A percentile compares a stretch with the other conserved stretches of the same genome.
Evolutionary conservation across 2,797 vertebrate species (phyloP).

Genomic region (Poliocrania exsul): DNA sequence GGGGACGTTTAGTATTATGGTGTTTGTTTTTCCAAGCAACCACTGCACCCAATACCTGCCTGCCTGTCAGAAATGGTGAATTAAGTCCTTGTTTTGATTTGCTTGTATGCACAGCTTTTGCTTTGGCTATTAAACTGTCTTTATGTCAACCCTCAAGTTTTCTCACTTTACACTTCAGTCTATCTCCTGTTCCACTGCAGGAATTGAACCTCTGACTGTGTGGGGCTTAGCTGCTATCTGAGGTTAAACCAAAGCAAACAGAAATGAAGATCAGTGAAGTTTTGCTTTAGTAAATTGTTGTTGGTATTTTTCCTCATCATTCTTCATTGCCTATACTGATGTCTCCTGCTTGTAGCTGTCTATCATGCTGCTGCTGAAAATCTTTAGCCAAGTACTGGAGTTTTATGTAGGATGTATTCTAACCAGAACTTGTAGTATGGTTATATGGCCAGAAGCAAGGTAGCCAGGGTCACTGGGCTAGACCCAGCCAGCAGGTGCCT

Average conservation of each 20-base stretch:
- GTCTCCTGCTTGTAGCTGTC: neutral
- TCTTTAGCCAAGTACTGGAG: neutral
- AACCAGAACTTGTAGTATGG: neutral
- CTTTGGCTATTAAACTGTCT: neutral
- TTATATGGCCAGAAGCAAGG: neutral
- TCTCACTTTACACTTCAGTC: neutral
- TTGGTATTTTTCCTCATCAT: neutral
- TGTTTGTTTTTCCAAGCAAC: neutral
- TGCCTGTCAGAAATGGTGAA: neutral
- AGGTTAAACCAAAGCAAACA: neutral
- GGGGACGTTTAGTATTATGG: neutral
- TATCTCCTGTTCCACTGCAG: neutral
- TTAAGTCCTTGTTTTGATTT: neutral
- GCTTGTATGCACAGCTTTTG: neutral
- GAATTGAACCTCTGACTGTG: neutral
- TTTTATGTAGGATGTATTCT: neutral
- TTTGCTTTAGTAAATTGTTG: neutral
- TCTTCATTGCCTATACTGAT: neutral
- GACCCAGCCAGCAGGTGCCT: rapidly evolving
- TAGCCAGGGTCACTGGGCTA: rapidly evolving
- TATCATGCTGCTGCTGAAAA: neutral
- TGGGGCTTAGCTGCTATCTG: neutral
- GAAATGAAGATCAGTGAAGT: neutral
- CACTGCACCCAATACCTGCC: rapidly evolving
- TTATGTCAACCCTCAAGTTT: neutral